Base-by-base conservation (phyloP, 1,140 invertebrate species). In the Drosophila leontia region DNA sequence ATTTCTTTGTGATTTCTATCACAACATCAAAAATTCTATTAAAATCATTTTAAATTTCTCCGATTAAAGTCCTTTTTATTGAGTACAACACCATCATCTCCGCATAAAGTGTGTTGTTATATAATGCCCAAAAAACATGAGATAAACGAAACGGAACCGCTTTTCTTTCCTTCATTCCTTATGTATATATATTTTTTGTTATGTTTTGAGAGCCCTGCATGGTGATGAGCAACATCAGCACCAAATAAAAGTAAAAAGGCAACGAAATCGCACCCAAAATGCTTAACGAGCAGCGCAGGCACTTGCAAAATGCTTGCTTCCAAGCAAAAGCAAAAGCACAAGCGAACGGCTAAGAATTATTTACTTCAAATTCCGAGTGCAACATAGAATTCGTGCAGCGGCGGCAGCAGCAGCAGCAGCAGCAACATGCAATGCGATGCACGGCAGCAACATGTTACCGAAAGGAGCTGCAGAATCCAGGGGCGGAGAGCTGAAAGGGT, bases 61-160 rank as follows among this genome's bases (percentile, higher is more conserved):
- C 1, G 1, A 0, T 9, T 9, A 55, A 55, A n/a, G 15, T 62
- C 35, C 35, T n/a, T 37, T 11, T 12, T 13, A 17, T 9, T 17
- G 19, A 19, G 26, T 39, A 23, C 12, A 50, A 75, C 56, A 50
- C 61, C 62, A 39, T 76, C 47, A 32, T n/a, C 15, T 50, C n/a
- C 47, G 44, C 57, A 74, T 41, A 65, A 75, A 37, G 34, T 50
- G 55, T 26, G 12, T 45, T 50, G 9, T 59, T 57, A 58, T 58
- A 63, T 64, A 80, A 60, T 63, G 64, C 72, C 55, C 58, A 55
- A 69, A 55, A 82, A 85, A 42, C 61, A 75, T 75, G 75, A 91
- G 87, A 91, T 91, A 91, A 91, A 91, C 75, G 88, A 91, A 87
- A 91, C 83, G 87, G 83, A 91, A 91, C 83, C 83, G 82, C 88